These are phyloP conservation scores for Champsocephalus gunnari DNA, from an alignment of 2,797 vertebrate species.

Conservation along the genomic window DNA sequence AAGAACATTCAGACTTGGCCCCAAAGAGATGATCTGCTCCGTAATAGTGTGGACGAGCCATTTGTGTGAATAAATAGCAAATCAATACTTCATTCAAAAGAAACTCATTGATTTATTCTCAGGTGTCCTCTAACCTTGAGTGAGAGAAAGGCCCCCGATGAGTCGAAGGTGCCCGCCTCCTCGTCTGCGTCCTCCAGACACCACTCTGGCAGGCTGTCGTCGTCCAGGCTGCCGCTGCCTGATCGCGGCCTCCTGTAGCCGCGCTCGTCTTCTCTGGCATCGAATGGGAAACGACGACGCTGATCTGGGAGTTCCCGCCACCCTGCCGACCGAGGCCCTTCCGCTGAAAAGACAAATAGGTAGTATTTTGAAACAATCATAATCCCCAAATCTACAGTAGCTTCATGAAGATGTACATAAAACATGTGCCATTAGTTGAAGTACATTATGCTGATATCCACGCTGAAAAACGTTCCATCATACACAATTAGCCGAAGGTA, in stretches of 20 bases:
- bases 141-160: slow-evolving; percentile 96
- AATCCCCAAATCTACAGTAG: neutral
- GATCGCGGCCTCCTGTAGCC: slow-evolving; percentile 92
- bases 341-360: slow-evolving; percentile 70
- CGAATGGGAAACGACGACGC: slow-evolving; percentile 94
- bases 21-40: neutral
- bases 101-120: neutral
- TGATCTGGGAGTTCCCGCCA: slow-evolving; percentile 97
- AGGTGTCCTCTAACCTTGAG: slow-evolving; percentile 87
- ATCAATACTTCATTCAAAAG: neutral
- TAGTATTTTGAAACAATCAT: neutral
- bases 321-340: slow-evolving; percentile 90
- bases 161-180: slow-evolving; percentile 99
- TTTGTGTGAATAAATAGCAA: neutral
- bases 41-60: neutral
- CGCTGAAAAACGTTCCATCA: neutral
- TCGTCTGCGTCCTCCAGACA: slow-evolving; percentile 98
- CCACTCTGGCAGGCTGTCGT: slow-evolving; percentile 97
- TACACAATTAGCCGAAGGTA: neutral
- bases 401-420: neutral
- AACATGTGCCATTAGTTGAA: neutral
- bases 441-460: neutral
- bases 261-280: slow-evolving; percentile 96
- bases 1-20: neutral
- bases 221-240: slow-evolving; percentile 94